phyloP scores from a whole-genome alignment of 2,888 invertebrate species.

The Agrilus cyanescens region DNA sequence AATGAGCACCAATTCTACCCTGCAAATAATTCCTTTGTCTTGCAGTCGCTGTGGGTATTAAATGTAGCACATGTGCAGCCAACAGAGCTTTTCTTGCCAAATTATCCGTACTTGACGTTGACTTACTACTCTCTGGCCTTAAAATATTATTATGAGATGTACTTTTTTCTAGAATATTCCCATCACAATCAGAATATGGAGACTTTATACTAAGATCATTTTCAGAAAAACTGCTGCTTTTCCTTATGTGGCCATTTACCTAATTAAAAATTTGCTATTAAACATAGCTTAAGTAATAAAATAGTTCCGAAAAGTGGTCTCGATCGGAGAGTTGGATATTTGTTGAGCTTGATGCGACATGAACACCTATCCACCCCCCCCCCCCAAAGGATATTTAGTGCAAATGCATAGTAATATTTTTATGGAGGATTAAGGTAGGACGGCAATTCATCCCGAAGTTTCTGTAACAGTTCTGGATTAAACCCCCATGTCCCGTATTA shows the following conservation, averaged over 20 bases:
- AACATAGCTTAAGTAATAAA: slow-evolving; percentile 5
- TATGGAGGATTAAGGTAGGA: too few species aligned
- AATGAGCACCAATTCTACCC: slow-evolving; percentile 67
- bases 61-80: slow-evolving; percentile 67
- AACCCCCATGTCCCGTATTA: too few species aligned
- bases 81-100: slow-evolving; percentile 62
- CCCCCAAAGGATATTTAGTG: too few species aligned
- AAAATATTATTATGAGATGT: slow-evolving; percentile 33
- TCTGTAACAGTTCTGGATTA: too few species aligned
- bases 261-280: slow-evolving; percentile 4
- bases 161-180: slow-evolving; percentile 26
- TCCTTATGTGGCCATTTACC: slow-evolving; percentile 17
- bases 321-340: too few species aligned
- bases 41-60: slow-evolving; percentile 73
- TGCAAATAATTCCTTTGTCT: slow-evolving; percentile 71
- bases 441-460: too few species aligned
- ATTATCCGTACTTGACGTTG: slow-evolving; percentile 45
- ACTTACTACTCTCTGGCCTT: slow-evolving; percentile 20
- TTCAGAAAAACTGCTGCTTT: slow-evolving; percentile 32
- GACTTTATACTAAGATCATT: slow-evolving; percentile 19
- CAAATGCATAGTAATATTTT: too few species aligned
- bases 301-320: too few species aligned
- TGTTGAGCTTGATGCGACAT: too few species aligned
- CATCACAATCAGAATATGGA: slow-evolving; percentile 15
- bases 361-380: too few species aligned